Conservation (phyloP, 37 sponge, comb jelly and placozoan species). For the Ephydatia muelleri region DNA sequence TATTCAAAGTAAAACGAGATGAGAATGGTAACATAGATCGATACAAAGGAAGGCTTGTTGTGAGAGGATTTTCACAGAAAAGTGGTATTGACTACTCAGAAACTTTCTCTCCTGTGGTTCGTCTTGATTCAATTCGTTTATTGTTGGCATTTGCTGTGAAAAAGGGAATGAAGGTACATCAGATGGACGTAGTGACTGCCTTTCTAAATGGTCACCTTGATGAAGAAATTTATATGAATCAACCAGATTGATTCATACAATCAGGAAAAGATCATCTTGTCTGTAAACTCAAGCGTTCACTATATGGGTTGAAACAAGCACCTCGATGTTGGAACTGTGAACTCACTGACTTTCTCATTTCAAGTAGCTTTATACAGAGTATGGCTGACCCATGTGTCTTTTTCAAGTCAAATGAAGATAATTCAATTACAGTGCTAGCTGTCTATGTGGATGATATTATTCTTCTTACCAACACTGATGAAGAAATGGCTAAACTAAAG, state of each 20-base stretch:
- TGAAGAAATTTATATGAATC: slow-evolving; percentile 57
- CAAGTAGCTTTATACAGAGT: slow-evolving; percentile 13
- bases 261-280: slow-evolving; percentile 40
- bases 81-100: slow-evolving; percentile 49
- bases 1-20: slow-evolving; percentile 38
- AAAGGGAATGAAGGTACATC: slow-evolving; percentile 47
- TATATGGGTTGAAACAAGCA: slow-evolving; percentile 56
- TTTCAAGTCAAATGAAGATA: not conserved
- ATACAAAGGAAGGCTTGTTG: slow-evolving; percentile 42
- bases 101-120: slow-evolving; percentile 56
- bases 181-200: slow-evolving; percentile 64
- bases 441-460: slow-evolving; percentile 59
- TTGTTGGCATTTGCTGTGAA: slow-evolving; percentile 52
- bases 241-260: slow-evolving; percentile 37
- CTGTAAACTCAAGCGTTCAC: slow-evolving; percentile 44
- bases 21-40: slow-evolving; percentile 26
- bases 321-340: slow-evolving; percentile 38
- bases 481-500: slow-evolving; percentile 40
- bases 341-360: slow-evolving; percentile 11
- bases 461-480: slow-evolving; percentile 12
- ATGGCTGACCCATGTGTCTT: slow-evolving; percentile 47
- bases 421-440: slow-evolving; percentile 18
- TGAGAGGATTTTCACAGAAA: slow-evolving; percentile 51
- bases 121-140: slow-evolving; percentile 25
- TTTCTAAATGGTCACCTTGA: slow-evolving; percentile 47